Evolutionary conservation across 2,797 vertebrate genomes (phyloP), one percentile per base, ranked within the genome.

Genomic region (Diceros bicornis): DNA sequence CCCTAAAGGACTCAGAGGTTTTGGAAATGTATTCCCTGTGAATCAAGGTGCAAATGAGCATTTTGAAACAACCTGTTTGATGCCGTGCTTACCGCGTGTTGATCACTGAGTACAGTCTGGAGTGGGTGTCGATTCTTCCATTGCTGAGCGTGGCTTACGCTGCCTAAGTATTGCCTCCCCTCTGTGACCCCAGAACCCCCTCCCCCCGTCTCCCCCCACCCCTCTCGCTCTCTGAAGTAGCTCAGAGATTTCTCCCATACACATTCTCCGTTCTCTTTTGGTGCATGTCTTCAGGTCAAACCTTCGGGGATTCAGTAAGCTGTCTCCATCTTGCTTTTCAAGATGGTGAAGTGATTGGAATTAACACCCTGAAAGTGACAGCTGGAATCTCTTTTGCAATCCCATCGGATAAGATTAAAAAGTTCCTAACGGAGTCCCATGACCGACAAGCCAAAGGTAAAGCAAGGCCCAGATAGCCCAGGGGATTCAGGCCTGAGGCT

Each of bases 271-370:
- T 47, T 44, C 21, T 55, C 52, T 93, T 74, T 44, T 0, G 23
- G 37, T 6, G 34, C 0, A 0, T 11, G 1, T 47, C 41, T 44
- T 52, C 59, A 1, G 4, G 79, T 17, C n/a, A 5, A 10, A 4
- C 0, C 77, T 84, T 93, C 20, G 0, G 0, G 55, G 41, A 0
- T 55, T 95, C 96, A 71, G 17, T 84, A 29, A 69, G 41, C 81
- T 20, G 1, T 7, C 0, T 27, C 20, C n/a, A 32, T 95, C 55
- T 97, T 75, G 18, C 79, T 92, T 93, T 98, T 57, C 98, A 99
- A 99, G 99, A 99, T n/a, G 99, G 99, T 0, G 99, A 99, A 97
- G 99, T 99, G 97, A 99, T 99, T 59, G 99, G 99, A 74, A 99
- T 99, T 97, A 99, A 99, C 98, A 99, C 99, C 0, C 93, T 99